Conservation (phyloP, 2,888 invertebrate genomes). For the Celastrina argiolus region DNA sequence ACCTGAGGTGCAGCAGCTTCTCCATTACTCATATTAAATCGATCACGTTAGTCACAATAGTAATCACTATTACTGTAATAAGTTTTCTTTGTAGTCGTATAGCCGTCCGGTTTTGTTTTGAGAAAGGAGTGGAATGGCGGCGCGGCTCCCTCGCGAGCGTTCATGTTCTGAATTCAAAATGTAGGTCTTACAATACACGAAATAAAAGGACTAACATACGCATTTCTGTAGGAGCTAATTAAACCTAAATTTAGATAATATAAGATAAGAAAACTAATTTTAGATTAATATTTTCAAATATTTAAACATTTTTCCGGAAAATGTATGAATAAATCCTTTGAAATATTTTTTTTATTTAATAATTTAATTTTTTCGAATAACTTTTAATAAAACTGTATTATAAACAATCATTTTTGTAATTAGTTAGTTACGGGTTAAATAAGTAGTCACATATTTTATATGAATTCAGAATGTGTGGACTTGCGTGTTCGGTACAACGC, state of each 20-base stretch:
- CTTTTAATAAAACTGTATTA: too few relatives aligned
- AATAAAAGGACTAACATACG: not conserved
- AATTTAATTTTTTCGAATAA: too few relatives aligned
- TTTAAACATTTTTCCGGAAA: not conserved
- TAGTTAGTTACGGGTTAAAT: not conserved
- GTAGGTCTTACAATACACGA: conserved; percentile 1
- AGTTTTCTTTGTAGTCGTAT: conserved; percentile 43
- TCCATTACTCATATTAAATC: conserved; percentile 15
- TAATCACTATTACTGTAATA: conserved; percentile 25
- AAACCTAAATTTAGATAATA: not conserved
- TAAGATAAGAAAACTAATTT: not conserved
- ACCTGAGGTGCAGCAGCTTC: conserved; percentile 20
- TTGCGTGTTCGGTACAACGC: not conserved
- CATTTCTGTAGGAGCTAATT: not conserved
- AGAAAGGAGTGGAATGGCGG: conserved; percentile 59
- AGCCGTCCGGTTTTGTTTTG: conserved; percentile 78
- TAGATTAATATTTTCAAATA: not conserved
- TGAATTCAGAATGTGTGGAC: conserved; percentile 6
- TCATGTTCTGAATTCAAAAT: conserved; percentile 4
- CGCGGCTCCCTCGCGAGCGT: conserved; percentile 35
- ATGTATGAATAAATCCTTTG: not conserved
- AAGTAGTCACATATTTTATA: conserved; percentile 12
- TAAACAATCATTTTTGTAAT: not conserved
- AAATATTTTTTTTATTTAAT: not conserved
- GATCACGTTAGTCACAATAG: not conserved